Evolutionary conservation across 1,140 invertebrate genomes (phyloP).

Genomic region (Drosophila hydei): DNA sequence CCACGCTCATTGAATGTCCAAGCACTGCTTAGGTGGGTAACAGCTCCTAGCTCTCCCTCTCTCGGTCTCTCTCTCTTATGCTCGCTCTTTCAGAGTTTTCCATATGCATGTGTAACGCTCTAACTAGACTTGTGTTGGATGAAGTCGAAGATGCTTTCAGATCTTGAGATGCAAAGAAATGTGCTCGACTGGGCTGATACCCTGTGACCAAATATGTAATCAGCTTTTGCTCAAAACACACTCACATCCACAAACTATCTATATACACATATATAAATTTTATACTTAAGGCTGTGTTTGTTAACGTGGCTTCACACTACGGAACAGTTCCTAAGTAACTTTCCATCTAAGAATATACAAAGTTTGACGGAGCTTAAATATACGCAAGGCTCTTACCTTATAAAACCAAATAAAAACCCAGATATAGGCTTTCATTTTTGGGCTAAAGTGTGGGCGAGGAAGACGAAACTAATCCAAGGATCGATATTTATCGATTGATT

Average conservation of each 20-base stretch:
- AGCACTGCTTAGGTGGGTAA: not conserved
- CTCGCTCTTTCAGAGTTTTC: not conserved
- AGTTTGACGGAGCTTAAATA: not conserved
- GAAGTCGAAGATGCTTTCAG: not conserved
- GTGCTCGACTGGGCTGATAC: slow-evolving; percentile 1
- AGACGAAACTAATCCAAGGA: too few relatives aligned
- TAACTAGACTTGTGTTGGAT: not conserved
- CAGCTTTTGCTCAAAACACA: too few relatives aligned
- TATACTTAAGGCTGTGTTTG: too few relatives aligned
- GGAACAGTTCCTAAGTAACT: too few relatives aligned
- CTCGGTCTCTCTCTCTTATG: not conserved
- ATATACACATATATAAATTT: too few relatives aligned
- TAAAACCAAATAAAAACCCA: not conserved
- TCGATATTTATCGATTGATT: too few relatives aligned
- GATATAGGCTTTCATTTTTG: not conserved
- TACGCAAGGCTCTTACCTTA: not conserved
- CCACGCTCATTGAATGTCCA: not conserved
- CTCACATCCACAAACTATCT: too few relatives aligned
- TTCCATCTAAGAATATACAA: not conserved
- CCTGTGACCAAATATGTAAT: not conserved
- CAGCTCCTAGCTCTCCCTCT: not conserved
- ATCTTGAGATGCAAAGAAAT: not conserved
- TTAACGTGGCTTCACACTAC: too few relatives aligned
- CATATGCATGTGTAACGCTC: not conserved
- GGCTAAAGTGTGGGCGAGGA: too few relatives aligned